Evolutionary conservation across 2,888 invertebrate species (phyloP).

Genomic region (Luffia ferchaultella): DNA sequence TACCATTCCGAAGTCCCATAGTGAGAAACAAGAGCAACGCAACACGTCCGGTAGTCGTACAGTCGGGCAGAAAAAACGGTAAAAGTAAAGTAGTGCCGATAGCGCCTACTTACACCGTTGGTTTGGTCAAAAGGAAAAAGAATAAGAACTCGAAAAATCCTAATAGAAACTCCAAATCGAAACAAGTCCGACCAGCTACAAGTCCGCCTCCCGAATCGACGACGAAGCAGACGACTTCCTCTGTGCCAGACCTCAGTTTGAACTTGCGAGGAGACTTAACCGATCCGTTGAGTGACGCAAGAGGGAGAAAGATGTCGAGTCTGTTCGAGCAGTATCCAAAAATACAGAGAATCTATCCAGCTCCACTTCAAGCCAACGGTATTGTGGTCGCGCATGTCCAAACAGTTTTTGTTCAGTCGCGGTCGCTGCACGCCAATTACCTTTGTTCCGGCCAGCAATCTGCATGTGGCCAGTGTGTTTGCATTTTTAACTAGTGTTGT

Average conservation of each 20-base stretch:
- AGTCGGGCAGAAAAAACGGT: slow-evolving; percentile 45
- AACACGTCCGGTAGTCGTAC: slow-evolving; percentile 49
- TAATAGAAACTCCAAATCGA: slow-evolving; percentile 53
- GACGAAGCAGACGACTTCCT: slow-evolving; percentile 30
- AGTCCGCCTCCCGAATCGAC: slow-evolving; percentile 62
- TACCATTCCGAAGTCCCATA: slow-evolving; percentile 58
- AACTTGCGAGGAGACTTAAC: slow-evolving; percentile 46
- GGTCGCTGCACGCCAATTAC: slow-evolving; percentile 20
- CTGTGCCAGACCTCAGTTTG: slow-evolving; percentile 43
- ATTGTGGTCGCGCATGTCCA: slow-evolving; percentile 18
- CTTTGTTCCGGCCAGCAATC: slow-evolving; percentile 18
- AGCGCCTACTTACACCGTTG: slow-evolving; percentile 51
- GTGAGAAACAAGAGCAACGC: slow-evolving; percentile 47
- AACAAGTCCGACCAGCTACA: slow-evolving; percentile 61
- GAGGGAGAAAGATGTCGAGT: slow-evolving; percentile 70
- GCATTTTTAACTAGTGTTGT: slow-evolving; percentile 21
- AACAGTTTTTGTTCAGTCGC: slow-evolving; percentile 2
- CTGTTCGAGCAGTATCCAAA: slow-evolving; percentile 79
- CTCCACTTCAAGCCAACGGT: slow-evolving; percentile 60
- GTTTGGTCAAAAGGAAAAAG: slow-evolving; percentile 59
- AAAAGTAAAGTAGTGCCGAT: slow-evolving; percentile 43
- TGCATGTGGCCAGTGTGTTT: slow-evolving; percentile 35
- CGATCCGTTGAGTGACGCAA: slow-evolving; percentile 46
- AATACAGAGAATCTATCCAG: slow-evolving; percentile 81
- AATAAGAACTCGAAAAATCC: slow-evolving; percentile 65